Evolutionary conservation across 2,797 vertebrate species (phyloP), one percentile per base, ranked within the genome.

Genomic region (Austrolebias charrua): DNA sequence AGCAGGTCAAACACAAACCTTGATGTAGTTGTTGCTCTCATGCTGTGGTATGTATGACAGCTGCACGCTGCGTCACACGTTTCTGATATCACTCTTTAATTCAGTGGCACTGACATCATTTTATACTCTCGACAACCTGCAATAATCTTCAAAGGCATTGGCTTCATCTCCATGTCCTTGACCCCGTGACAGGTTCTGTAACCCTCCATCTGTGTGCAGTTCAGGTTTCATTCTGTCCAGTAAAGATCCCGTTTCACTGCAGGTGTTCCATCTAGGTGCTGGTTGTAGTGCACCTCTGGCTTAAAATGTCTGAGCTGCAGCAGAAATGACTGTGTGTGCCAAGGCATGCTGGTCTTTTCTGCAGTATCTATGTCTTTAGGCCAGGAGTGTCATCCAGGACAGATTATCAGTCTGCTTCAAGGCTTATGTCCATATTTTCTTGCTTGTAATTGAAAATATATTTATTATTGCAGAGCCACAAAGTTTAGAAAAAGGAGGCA

Each of bases 201-300:
- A 47, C 76, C 71, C 61, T 68, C 63, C 69, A 71, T 80, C 75
- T 83, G 78, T 55, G 70, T 62, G 65, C 67, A 76, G 87, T 86
- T 93, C 86, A 78, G 79, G 88, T 92, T 92, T 80, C 90, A 87
- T 80, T 66, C 81, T 69, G 66, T 81, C 86, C 80, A 83, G 84
- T 92, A 89, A 92, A 93, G 89, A 88, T 93, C 87, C 75, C 28
- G 63, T 92, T 93, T 92, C 90, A 79, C 86, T 91, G 90, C 91
- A 93, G 92, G 92, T 93, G 92, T 92, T 85, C 83, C 86, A 88
- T 92, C 90, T 91, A 92, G 93, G 89, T 86, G 79, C 77, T 78
- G 67, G 79, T 75, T 82, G 76, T 29, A 33, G 71, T 74, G 79
- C 81, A 68, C 79, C 73, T 63, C 79, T 86, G 86, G 88, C 79